Evolutionary conservation across 2,888 invertebrate species (phyloP), one percentile per base, ranked within the genome.

Genomic region (Eupithecia inturbata): DNA sequence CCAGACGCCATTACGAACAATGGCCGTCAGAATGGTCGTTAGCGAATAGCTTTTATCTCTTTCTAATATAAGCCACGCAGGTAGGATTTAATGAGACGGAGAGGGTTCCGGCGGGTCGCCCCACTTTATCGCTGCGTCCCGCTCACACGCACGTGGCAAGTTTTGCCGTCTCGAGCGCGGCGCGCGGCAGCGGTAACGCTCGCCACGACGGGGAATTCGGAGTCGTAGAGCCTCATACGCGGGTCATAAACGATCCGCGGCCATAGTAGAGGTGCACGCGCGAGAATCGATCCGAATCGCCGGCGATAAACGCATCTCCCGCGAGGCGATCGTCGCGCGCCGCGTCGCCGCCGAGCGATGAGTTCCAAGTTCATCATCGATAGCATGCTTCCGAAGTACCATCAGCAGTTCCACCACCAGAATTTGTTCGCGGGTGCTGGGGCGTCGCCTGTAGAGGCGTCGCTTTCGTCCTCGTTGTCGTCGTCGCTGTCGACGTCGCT

Each of bases 281-380:
- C 93, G 94, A 93, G 95, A 93, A 95, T 95, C 94, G 94, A 94
- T 95, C 95, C 94, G 93, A 93, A 92, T 92, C 92, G 92, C 92
- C 93, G 93, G 93, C 92, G 92, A 93, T 92, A 92, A 93, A 94
- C 93, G 93, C 92, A 92, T 93, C 91, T 93, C 92, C 91, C 92
- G 92, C 92, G 92, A 92, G 92, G 93, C 93, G 93, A 92, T 89
- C 94, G 93, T 92, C 94, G 94, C 94, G 94, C 92, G 92, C 92
- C 92, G 93, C 93, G 92, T 92, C 92, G 92, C 91, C 91, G 91
- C 92, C 93, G 95, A 95, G 97, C 96, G 96, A 98, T 98, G 98
- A 97, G 97, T 96, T 98, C 98, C 96, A 98, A 98, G 97, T 98
- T 98, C 96, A 97, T 98, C 96, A 97, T 98, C 96, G 98, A 98